A percentile compares a stretch with the other conserved stretches of the same genome.
These are phyloP conservation scores for Amphimallon solstitiale DNA, from an alignment of 2,888 invertebrate species.

Conservation along the genomic window DNA sequence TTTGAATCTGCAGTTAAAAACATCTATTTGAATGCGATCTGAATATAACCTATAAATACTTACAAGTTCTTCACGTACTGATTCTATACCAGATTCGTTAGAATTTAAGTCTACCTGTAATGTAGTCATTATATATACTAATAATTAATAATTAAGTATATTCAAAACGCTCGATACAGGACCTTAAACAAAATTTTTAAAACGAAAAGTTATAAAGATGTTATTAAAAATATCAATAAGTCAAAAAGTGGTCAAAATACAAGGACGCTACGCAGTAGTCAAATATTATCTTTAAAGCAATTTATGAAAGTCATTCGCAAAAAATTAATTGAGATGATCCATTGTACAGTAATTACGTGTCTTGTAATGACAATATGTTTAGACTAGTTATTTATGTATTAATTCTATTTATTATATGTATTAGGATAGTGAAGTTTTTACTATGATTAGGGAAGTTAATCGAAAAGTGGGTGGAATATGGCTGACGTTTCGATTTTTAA, in stretches of 20 bases:
- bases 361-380: background rate
- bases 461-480: constrained; percentile 38
- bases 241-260: constrained; percentile 15
- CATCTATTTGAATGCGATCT: background rate
- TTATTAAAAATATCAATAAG: background rate
- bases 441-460: constrained; percentile 36
- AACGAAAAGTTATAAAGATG: background rate
- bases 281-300: constrained; percentile 22
- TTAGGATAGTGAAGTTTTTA: constrained; percentile 29
- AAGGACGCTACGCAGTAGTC: constrained; percentile 28
- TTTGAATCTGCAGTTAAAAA: constrained; percentile 73
- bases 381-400: constrained; percentile 24
- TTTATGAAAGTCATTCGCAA: constrained; percentile 28
- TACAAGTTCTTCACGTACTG: constrained; percentile 38
- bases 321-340: constrained; percentile 20
- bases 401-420: constrained; percentile 29
- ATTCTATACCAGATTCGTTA: background rate
- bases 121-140: constrained; percentile 20
- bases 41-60: constrained; percentile 34
- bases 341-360: background rate
- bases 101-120: constrained; percentile 16
- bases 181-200: background rate
- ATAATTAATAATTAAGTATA: background rate
- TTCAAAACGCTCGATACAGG: background rate
- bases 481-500: constrained; percentile 14